These are phyloP conservation scores for Priocnemis perturbator DNA, from an alignment of 2,888 invertebrate species.

Conservation along the genomic window DNA sequence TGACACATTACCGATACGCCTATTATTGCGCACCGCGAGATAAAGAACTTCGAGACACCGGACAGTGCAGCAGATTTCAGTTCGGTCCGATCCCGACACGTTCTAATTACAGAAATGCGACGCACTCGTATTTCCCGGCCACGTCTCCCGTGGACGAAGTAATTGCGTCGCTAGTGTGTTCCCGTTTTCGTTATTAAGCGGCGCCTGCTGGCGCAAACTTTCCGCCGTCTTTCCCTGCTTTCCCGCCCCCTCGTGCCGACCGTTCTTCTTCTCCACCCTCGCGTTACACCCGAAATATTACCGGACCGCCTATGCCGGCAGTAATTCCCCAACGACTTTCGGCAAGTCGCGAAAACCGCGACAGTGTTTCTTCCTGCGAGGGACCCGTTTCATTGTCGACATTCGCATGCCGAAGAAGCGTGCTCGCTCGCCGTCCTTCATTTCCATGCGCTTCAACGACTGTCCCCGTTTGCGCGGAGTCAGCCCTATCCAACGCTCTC, in stretches of 20 bases:
- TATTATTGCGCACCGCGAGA: too few relatives aligned
- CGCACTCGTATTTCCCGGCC: too few relatives aligned
- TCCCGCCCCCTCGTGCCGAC: too few relatives aligned
- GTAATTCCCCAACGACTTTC: slow-evolving; percentile 4
- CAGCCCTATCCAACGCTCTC: neutral
- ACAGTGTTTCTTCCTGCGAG: slow-evolving; percentile 17
- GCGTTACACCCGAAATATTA: slow-evolving; percentile 9
- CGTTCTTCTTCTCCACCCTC: neutral
- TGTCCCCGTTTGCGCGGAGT: neutral
- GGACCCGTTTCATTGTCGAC: slow-evolving; percentile 31
- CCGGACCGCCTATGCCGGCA: slow-evolving; percentile 5
- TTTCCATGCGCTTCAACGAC: too few relatives aligned
- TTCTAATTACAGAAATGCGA: too few relatives aligned
- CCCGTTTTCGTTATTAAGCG: neutral
- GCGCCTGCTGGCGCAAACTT: neutral
- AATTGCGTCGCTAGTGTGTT: neutral
- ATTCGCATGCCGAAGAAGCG: slow-evolving; percentile 36
- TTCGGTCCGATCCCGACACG: too few relatives aligned
- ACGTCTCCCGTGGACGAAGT: neutral
- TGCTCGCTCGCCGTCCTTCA: slow-evolving; percentile 1
- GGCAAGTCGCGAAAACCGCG: slow-evolving; percentile 22
- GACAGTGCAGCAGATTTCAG: too few relatives aligned
- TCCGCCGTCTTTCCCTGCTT: neutral
- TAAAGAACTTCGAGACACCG: too few relatives aligned
- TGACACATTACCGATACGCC: too few relatives aligned